A percentile compares a stretch with the other conserved stretches of the same genome.
phyloP scores from a whole-genome alignment of 2,888 invertebrate species.

The Gasteruption jaculator region DNA sequence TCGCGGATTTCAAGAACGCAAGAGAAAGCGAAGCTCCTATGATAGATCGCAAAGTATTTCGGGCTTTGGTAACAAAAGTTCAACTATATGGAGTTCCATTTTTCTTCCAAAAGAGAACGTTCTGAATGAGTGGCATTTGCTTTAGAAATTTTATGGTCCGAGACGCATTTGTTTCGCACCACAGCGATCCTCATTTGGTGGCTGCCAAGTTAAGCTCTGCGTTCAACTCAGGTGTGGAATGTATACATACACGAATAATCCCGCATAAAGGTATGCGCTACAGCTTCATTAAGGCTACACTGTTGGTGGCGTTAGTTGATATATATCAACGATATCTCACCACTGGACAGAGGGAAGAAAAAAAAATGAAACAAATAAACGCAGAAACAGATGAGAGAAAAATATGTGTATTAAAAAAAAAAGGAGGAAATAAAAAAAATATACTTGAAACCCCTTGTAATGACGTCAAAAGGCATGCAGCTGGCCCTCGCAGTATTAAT shows the following conservation, averaged over 20 bases:
- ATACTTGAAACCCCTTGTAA: constrained; percentile 42
- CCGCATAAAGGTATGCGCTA: too few species aligned
- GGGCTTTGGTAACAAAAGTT: too few species aligned
- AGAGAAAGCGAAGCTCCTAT: too few species aligned
- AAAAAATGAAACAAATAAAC: constrained; percentile 3
- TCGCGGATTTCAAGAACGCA: too few species aligned
- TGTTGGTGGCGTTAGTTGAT: constrained; percentile 45
- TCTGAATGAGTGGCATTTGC: constrained; percentile 31
- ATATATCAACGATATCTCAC: constrained; percentile 43
- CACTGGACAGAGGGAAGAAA: constrained; percentile 13
- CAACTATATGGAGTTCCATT: too few species aligned
- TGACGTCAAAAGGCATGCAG: constrained; percentile 44
- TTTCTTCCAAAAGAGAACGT: too few species aligned
- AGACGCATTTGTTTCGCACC: constrained; percentile 22
- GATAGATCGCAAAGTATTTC: too few species aligned
- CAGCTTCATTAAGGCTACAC: constrained; percentile 40
- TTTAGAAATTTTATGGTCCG: constrained; percentile 28
- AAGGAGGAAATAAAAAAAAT: constrained; percentile 19
- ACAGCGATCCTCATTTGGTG: constrained; percentile 26
- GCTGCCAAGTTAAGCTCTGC: too few species aligned
- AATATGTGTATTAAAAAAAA: constrained; percentile 3
- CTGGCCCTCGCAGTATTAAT: constrained; percentile 49
- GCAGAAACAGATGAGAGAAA: neutral
- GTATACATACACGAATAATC: too few species aligned
- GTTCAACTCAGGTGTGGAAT: too few species aligned